Evolutionary conservation across 2,113 vertebrate species (phyloP).

Genomic region (Leptocoma aspasia): DNA sequence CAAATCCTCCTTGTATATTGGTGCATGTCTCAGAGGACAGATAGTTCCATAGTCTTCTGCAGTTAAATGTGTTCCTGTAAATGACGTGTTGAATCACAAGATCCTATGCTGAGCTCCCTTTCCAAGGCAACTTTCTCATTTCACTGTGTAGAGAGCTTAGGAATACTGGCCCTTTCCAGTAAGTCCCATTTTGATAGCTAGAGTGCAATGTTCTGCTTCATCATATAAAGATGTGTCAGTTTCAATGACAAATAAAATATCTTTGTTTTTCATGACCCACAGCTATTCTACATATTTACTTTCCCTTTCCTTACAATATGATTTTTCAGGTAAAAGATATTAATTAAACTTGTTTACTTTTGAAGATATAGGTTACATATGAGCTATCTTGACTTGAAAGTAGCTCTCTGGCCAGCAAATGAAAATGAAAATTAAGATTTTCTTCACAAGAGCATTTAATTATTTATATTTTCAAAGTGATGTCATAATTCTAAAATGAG

Average conservation of each 20-base stretch:
- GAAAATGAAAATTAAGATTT: background rate
- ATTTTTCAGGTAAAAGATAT: background rate
- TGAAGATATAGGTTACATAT: background rate
- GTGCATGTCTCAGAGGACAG: background rate
- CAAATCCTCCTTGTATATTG: background rate
- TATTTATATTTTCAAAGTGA: background rate
- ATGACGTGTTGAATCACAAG: background rate
- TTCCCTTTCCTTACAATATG: background rate
- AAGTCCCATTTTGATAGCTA: background rate
- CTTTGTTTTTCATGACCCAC: background rate
- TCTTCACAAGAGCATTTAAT: background rate
- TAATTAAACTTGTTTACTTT: background rate
- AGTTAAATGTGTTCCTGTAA: background rate
- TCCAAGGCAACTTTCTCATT: background rate
- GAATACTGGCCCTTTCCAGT: background rate
- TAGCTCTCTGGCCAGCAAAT: background rate
- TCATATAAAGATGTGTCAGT: background rate
- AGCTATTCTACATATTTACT: background rate
- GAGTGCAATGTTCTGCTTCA: background rate
- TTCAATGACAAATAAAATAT: background rate
- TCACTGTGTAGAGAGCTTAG: background rate
- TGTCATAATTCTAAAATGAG: background rate
- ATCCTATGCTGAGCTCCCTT: background rate
- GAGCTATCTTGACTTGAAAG: background rate
- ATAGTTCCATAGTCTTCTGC: background rate